A percentile compares a stretch with the other conserved stretches of the same genome.
Conservation (phyloP, 2,797 vertebrate genomes). For the Pipistrellus pipistrellus region DNA sequence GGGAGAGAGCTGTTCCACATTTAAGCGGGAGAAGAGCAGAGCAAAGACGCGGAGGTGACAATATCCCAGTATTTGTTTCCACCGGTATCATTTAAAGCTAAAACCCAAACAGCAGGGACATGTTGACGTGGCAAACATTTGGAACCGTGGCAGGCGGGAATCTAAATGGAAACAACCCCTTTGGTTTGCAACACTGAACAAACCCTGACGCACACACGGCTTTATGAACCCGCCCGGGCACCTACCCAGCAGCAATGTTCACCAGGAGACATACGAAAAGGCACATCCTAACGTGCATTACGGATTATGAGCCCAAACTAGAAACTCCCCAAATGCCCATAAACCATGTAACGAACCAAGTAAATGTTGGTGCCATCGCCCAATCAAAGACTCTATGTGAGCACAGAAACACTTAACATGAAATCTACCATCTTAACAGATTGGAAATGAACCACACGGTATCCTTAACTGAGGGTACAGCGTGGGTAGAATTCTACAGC, state of each 20-base stretch:
- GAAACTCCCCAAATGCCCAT: not conserved
- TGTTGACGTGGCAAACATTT: not conserved
- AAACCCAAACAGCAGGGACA: not conserved
- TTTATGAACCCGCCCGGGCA: no score
- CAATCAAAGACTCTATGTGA: not conserved
- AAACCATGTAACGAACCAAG: no score
- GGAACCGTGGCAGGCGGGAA: not conserved
- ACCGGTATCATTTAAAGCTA: not conserved
- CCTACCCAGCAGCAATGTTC: not conserved
- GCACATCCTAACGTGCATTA: rapidly evolving
- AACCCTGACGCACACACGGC: rapidly evolving
- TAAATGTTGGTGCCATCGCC: not conserved
- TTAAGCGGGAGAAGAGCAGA: not conserved
- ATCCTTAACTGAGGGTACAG: not conserved
- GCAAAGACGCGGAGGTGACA: not conserved
- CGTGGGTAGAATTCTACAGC: not conserved
- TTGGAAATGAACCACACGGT: not conserved
- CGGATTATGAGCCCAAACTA: not conserved
- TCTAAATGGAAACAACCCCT: not conserved
- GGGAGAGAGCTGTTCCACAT: not conserved
- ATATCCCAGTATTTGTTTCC: not conserved
- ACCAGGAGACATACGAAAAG: not conserved
- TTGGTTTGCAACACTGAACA: not conserved
- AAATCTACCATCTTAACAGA: not conserved
- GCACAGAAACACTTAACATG: not conserved